Evolutionary conservation across 2,888 invertebrate species (phyloP), one percentile per base, ranked within the genome.

Genomic region (Neoscelio sp.): DNA sequence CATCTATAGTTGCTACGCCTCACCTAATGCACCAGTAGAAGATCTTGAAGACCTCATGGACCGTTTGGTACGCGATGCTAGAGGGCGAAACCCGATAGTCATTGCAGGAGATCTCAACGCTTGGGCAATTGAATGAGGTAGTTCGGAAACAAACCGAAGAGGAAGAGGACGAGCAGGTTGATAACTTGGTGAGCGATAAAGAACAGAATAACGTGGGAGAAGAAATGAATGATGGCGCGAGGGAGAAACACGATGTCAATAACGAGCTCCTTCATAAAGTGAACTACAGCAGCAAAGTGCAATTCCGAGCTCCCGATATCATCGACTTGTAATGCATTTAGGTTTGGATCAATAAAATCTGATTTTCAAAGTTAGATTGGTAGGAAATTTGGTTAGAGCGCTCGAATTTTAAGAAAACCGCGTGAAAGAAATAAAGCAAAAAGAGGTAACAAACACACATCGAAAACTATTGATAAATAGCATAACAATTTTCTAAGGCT

Each of bases 301-400:
- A 86, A 80, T 88, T 87, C 79, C 85, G 87, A 12, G 85, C 84
- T 67, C 86, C 87, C 52, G 85, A 86, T 80, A 86, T 88, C 82
- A 87, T 87, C 82, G 84, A 88, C 81, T 82, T 86, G 81, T 86
- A 85, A 87, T 79, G 50, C 48, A 44, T 50, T 78, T 65, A 64
- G 33, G 35, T 77, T 64, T 13, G 18, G 40, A 78, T 78, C 67
- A 67, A 67, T 67, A 62, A 71, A 73, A 73, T 68, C 62, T 48
- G 64, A 64, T 73, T 68, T 73, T 65, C 46, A 26, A 54, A 38
- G 12, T 70, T 70, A 70, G 64, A 28, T 64, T 12, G 38, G 44
- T 60, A 73, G 62, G 33, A 56, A 64, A 50, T 64, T 64, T 26
- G 46, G 12, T 52, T 60, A 50, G 35, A 52, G 26, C 10, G 23